Base-by-base conservation (phyloP, 2,797 vertebrate species). In the Parauchenoglanis ngamensis region DNA sequence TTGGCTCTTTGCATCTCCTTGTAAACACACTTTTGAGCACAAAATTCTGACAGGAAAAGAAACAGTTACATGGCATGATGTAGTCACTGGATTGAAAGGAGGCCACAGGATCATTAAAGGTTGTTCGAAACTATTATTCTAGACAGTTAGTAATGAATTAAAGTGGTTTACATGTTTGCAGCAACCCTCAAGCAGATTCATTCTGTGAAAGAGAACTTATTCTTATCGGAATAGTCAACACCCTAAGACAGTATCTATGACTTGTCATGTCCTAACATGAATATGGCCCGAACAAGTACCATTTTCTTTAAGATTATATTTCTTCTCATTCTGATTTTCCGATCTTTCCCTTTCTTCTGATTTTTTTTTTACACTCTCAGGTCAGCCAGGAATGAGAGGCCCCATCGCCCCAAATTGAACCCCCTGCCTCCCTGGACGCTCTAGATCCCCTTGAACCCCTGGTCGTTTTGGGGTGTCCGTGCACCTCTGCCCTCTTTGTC, bases 341-440 rank as follows among this genome's bases (percentile, higher is more conserved):
- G 5, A 54, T 56, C n/a, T 44, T 13, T 1, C 11, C 54, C 31
- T 40, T 59, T 40, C 4, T 31, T 57, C 7, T 4, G 8, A 44
- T 31, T 59, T 79, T 10, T 59, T 59, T 19, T 79, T 59, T 2
- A 40, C 54, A 63, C 59, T n/a, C 23, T n/a, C 23, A 81, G 78
- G 23, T 81, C 35, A 63, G 13, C 23, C 23, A 63, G 78, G 13
- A 63, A 63, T 63, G 23, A 63, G 54, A 46, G 7, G 23, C 40
- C 13, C 31, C 31, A 81, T 35, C 25, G 7, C 21, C n/a, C 35
- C 35, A 79, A 23, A 10, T 15, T 79, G 77, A 79, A 59, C 23
- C 23, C 6, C 35, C 3, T 59, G 87, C 4, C 85, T 70, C 3
- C 81, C 77, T 1, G 87, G 90, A 76, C 35, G 17, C 1, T 68